Conservation (phyloP, 2,888 invertebrate genomes). For the Eristalis pertinax region DNA sequence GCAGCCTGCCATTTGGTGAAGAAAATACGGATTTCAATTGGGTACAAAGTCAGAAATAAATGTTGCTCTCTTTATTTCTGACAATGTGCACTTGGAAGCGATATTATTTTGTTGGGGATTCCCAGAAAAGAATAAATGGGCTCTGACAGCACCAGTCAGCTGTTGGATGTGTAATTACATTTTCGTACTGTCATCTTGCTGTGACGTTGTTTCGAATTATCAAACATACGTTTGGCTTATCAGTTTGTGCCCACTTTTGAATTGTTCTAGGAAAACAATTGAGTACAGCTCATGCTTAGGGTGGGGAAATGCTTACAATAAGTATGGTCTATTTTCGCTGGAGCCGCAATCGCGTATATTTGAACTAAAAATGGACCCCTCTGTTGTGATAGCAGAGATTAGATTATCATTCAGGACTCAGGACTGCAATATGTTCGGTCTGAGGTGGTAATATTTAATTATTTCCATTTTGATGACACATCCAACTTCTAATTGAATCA, state of each 20-base stretch:
- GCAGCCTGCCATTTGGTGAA: neutral
- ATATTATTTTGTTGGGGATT: neutral
- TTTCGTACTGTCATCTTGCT: neutral
- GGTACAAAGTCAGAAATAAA: no score
- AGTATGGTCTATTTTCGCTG: neutral
- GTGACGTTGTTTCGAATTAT: neutral
- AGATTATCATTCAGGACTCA: no score
- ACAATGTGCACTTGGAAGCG: no score
- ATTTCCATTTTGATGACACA: no score
- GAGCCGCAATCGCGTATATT: neutral
- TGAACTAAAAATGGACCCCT: neutral
- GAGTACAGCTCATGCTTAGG: no score
- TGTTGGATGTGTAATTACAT: neutral
- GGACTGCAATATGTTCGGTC: no score
- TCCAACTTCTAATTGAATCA: no score
- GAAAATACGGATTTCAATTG: no score
- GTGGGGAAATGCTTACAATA: no score
- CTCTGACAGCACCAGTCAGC: neutral
- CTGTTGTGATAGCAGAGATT: neutral
- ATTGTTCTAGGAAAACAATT: no score
- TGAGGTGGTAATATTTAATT: no score
- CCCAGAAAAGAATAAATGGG: neutral
- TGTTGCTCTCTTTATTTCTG: no score
- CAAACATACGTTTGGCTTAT: neutral
- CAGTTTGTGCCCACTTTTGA: neutral